Percentiles rank a stretch among this genome's conserved stretches.
These are phyloP conservation scores for Sorex maritimensis DNA, from an alignment of 2,797 vertebrate species.

Conservation along the genomic window DNA sequence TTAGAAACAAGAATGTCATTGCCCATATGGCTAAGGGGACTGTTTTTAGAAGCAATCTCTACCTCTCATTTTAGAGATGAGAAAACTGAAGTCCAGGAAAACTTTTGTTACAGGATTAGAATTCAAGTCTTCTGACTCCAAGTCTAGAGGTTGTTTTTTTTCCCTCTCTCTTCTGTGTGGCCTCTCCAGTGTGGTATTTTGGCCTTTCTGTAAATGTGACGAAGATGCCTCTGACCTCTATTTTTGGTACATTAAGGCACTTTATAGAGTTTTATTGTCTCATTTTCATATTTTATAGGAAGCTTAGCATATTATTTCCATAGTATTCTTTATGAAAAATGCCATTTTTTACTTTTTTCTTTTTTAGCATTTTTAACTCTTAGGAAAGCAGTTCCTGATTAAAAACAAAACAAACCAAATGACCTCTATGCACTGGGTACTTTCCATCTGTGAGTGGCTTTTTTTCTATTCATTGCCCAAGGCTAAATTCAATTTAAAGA, in stretches of 20 bases:
- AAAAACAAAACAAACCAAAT: background rate
- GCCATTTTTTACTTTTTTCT: constrained; percentile 44
- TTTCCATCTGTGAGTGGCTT: constrained; percentile 9
- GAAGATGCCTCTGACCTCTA: constrained; percentile 57
- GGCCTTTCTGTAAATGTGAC: constrained; percentile 65
- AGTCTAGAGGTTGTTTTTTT: background rate
- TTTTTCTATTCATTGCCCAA: constrained; percentile 41
- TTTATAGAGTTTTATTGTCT: constrained; percentile 75
- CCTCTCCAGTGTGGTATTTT: constrained; percentile 13
- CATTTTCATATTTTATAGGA: constrained; percentile 64
- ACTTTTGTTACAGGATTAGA: background rate
- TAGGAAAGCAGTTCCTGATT: constrained; percentile 61
- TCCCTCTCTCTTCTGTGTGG: constrained; percentile 22
- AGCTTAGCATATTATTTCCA: constrained; percentile 63
- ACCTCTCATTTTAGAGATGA: constrained; percentile 71
- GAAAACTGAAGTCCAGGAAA: constrained; percentile 53
- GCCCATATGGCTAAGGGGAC: background rate
- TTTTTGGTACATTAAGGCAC: constrained; percentile 77
- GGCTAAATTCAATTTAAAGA: background rate
- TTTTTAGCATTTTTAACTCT: constrained; percentile 56
- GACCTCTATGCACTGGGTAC: background rate
- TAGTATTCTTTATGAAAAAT: constrained; percentile 62
- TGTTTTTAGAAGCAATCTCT: constrained; percentile 34
- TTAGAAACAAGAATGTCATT: background rate
- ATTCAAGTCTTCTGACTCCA: constrained; percentile 33